These are phyloP conservation scores for Rhizoglyphus robini DNA, from an alignment of 1,140 invertebrate species.

Conservation along the genomic window DNA sequence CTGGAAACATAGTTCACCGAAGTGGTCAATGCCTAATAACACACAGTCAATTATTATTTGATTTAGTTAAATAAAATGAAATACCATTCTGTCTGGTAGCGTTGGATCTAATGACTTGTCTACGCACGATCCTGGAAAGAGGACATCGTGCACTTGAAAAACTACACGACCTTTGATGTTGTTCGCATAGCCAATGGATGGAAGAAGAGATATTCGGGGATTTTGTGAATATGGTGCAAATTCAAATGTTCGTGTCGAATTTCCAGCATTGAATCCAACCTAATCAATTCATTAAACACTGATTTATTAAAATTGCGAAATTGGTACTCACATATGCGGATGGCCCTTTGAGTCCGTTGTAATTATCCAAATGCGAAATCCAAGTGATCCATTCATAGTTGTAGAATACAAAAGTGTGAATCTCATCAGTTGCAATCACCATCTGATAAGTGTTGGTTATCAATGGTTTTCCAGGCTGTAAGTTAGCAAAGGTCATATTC, in stretches of 20 bases:
- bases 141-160: conserved; percentile 85
- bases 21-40: conserved; percentile 17
- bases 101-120: conserved; percentile 29
- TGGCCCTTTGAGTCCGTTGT: conserved; percentile 62
- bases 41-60: too few relatives aligned
- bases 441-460: conserved; percentile 89
- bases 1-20: conserved; percentile 62
- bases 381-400: conserved; percentile 80
- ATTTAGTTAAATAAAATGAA: too few relatives aligned
- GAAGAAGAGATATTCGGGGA: conserved; percentile 64
- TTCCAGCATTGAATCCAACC: conserved; percentile 90
- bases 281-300: too few relatives aligned
- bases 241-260: conserved; percentile 74
- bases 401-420: conserved; percentile 84
- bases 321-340: conserved; percentile 74
- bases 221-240: conserved; percentile 78
- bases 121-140: conserved; percentile 69
- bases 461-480: conserved; percentile 47
- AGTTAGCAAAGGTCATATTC: conserved; percentile 80
- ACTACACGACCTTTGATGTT: conserved; percentile 74
- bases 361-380: conserved; percentile 67
- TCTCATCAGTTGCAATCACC: conserved; percentile 79
- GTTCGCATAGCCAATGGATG: conserved; percentile 68
- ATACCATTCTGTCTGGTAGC: conserved; percentile 36
- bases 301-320: too few relatives aligned